Evolutionary conservation across 2,888 invertebrate genomes (phyloP), one percentile per base, ranked within the genome.

Genomic region (Chrysolina americana): DNA sequence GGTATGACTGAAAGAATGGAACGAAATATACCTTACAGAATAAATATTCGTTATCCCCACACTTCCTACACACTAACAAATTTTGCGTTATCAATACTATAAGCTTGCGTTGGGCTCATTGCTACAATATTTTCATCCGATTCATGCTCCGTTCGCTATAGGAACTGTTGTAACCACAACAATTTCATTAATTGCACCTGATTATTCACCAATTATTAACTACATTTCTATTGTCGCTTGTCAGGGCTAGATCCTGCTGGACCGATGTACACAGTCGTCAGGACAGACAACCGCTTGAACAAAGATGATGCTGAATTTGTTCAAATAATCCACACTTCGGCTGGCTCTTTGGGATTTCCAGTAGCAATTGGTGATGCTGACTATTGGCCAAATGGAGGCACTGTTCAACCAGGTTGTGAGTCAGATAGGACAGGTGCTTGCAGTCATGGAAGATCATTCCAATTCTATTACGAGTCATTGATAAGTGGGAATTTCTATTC

Each of bases 391-490:
- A 88, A 88, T 76, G 87, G 86, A 13, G 88, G 87, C 5, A 63
- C 15, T 8, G 68, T 47, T 5, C 88, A 87, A 79, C 85, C 86
- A n/a, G 87, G 87, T 53, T 88, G 88, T 76, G 83, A 83, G 13
- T 4, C 83, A 0, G 86, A 87, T 74, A 2, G 83, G 4, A 59
- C 78, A 10, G 86, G 85, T 17, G 68, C 81, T 19, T 90, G 90
- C 79, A 81, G 89, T 3, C 90, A 90, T 80, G 78, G 80, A 1
- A 85, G 89, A 41, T 83, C 90, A 1, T 87, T 87, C 63, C 28
- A 81, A 41, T 89, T 88, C 77, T 89, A 86, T 74, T 86, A 87
- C 3, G 90, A 90, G 82, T 73, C 72, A 5, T 15, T 73, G n/a
- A 66, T 62, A n/a, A 68, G 73, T 21, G 59, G 70, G 0, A 70